These are phyloP conservation scores for Varecia variegata DNA, from an alignment of 2,797 vertebrate species.

Conservation along the genomic window DNA sequence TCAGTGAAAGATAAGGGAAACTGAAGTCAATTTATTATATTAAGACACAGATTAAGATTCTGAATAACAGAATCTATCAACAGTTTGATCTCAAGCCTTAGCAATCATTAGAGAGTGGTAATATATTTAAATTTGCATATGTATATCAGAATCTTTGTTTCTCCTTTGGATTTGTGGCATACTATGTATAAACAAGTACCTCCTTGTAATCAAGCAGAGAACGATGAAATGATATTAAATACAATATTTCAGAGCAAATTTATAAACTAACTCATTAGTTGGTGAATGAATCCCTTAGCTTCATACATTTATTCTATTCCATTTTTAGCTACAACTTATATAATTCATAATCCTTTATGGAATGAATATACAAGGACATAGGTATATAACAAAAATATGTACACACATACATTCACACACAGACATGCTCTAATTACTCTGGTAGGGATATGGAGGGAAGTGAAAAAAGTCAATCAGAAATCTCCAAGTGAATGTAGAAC, in stretches of 20 bases:
- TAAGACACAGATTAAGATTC: background rate
- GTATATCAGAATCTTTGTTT: background rate
- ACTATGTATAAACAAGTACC: background rate
- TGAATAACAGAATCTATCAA: background rate
- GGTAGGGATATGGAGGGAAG: background rate
- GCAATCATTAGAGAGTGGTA: background rate
- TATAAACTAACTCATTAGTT: background rate
- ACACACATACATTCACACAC: background rate
- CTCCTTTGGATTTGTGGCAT: background rate
- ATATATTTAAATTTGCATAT: background rate
- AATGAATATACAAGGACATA: background rate
- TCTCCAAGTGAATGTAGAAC: background rate
- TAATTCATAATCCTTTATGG: background rate
- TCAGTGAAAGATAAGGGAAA: background rate
- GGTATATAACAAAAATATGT: background rate
- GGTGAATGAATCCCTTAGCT: background rate
- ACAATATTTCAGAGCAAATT: background rate
- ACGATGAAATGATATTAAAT: background rate
- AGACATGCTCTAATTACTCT: background rate
- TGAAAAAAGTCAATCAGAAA: background rate
- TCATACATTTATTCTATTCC: background rate
- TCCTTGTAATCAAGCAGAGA: background rate
- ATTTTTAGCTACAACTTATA: background rate
- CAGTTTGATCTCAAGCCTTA: background rate
- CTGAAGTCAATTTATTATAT: background rate